phyloP scores from a whole-genome alignment of 2,797 vertebrate species.

The Mormyrops boulengeri region DNA sequence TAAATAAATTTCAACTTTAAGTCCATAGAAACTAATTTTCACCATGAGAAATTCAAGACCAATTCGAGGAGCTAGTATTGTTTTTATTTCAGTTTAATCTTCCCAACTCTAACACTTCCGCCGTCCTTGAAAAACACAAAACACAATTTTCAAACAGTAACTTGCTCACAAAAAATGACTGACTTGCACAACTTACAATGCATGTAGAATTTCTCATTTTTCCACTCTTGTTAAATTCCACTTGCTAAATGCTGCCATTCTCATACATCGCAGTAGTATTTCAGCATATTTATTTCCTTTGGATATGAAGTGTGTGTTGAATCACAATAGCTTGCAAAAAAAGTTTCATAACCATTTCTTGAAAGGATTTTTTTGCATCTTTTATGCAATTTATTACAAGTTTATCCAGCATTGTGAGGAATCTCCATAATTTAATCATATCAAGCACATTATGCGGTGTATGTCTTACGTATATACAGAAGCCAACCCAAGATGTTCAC shows the following conservation, averaged over 20 bases:
- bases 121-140: not conserved
- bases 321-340: not conserved
- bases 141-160: not conserved
- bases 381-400: not conserved
- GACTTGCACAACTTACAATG: not conserved
- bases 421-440: not conserved
- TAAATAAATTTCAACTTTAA: not conserved
- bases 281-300: not conserved
- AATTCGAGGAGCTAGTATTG: not conserved
- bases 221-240: not conserved
- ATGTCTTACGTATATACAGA: not conserved
- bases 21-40: not conserved
- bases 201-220: not conserved
- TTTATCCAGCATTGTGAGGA: not conserved
- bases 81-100: not conserved
- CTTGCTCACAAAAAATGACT: not conserved
- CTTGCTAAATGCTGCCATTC: not conserved
- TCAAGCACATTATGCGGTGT: not conserved
- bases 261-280: not conserved
- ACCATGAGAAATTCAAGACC: not conserved
- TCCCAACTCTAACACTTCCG: not conserved
- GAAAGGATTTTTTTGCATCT: not conserved
- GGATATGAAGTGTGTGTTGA: not conserved
- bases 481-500: not conserved
- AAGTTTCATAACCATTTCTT: not conserved